Conservation (phyloP, 2,797 vertebrate genomes). For the Sylvia borin region DNA sequence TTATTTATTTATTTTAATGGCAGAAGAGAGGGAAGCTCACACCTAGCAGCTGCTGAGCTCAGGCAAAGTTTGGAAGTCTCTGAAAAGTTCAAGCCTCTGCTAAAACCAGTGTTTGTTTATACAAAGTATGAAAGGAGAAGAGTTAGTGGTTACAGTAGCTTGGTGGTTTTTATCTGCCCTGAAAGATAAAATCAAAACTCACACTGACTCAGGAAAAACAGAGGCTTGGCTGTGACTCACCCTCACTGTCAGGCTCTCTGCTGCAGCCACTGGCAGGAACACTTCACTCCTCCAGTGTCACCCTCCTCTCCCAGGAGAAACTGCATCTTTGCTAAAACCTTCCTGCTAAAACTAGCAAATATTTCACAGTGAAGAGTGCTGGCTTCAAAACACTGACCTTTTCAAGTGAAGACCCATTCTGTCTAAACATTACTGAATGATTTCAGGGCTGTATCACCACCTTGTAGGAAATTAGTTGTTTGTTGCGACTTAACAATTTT, state of each 20-base stretch:
- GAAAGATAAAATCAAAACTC: neutral
- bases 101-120: neutral
- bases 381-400: neutral
- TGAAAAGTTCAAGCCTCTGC: neutral
- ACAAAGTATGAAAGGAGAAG: neutral
- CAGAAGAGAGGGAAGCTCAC: neutral
- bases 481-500: neutral
- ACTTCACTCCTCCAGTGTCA: neutral
- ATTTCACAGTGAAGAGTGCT: neutral
- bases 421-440: neutral
- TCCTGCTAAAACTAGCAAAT: neutral
- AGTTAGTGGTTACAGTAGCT: neutral
- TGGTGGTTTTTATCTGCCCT: neutral
- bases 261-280: neutral
- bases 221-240: neutral
- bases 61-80: neutral
- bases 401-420: neutral
- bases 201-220: neutral
- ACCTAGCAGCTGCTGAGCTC: neutral
- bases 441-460: neutral
- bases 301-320: neutral
- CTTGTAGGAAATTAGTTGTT: neutral
- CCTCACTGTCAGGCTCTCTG: neutral
- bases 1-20: conserved; percentile 1
- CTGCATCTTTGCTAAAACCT: neutral